Base-by-base conservation (phyloP, 2,797 vertebrate species). In the Gymnopithys bicolor region DNA sequence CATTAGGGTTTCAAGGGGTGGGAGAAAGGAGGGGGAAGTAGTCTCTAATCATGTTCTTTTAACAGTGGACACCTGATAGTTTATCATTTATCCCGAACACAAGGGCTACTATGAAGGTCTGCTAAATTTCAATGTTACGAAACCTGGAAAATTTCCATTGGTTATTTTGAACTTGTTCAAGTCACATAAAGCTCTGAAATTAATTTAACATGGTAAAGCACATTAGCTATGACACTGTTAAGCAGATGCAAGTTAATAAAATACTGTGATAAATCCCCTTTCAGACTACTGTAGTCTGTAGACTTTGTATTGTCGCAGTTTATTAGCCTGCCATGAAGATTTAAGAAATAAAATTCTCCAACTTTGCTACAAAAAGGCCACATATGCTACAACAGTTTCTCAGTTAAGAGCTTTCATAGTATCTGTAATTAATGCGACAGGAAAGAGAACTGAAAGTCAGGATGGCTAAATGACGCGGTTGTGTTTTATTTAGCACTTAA, bases 161-260 rank as follows among this genome's bases (percentile, higher is more conserved):
- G 2, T 33, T 73, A 48, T 37, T 67, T 60, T 93, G 13, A 74
- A 46, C 59, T 68, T 93, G 18, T 66, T 68, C 28, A 33, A 27
- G 21, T 66, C 46, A 27, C 25, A n/a, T 66, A 73, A 67, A 88
- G 55, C 8, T 59, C 41, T 45, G 52, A 79, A 80, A 58, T 63
- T 51, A 77, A 39, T 84, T 84, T 74, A 76, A 37, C 23, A 90
- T 11, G 1, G 3, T 37, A 58, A 70, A 69, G 1, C 4, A 12
- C 9, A 32, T 15, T 64, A 83, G 17, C 18, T 85, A 68, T 60
- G 12, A 10, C 25, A 53, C 7, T 76, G 19, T 23, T 78, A 66
- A 87, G 41, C 39, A 96, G 69, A 90, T 73, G 48, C 10, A 87
- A 64, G 27, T 70, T 75, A 86, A 90, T 81, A 93, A 96, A 96